These are phyloP conservation scores for Pleuronectes platessa DNA, from an alignment of 2,113 vertebrate genomes.

Conservation along the genomic window DNA sequence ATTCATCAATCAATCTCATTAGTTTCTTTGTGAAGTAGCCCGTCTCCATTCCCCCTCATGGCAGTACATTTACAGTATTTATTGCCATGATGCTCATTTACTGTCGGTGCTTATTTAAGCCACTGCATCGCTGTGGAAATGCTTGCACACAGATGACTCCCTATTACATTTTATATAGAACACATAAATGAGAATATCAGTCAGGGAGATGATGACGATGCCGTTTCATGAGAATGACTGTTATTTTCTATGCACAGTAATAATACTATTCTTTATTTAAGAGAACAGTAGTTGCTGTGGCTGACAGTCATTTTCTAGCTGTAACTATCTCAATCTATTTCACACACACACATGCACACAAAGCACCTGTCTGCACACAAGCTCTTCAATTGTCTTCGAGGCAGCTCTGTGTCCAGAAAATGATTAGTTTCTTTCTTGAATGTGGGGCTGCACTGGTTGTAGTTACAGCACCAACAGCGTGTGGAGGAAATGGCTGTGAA, in stretches of 20 bases:
- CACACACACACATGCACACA: slow-evolving; percentile 6
- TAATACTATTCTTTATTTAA: slow-evolving; percentile 31
- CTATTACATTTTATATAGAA: slow-evolving; percentile 46
- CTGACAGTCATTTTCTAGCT: slow-evolving; percentile 30
- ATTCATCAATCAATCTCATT: slow-evolving; percentile 68
- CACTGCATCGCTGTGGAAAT: slow-evolving; percentile 36
- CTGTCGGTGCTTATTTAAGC: slow-evolving; percentile 44
- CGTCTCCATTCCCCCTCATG: slow-evolving; percentile 17
- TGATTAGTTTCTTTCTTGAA: too few relatives aligned
- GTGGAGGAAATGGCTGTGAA: too few relatives aligned
- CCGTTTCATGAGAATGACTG: slow-evolving; percentile 38
- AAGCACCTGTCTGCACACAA: slow-evolving; percentile 20
- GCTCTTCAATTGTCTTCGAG: background rate
- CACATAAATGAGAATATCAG: slow-evolving; percentile 56
- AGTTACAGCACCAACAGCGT: too few relatives aligned
- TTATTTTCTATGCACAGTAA: slow-evolving; percentile 44
- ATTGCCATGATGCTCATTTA: slow-evolving; percentile 46
- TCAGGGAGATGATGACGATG: slow-evolving; percentile 36
- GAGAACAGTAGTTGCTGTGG: slow-evolving; percentile 47
- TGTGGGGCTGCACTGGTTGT: too few relatives aligned
- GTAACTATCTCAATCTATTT: slow-evolving; percentile 19
- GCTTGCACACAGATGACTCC: slow-evolving; percentile 44
- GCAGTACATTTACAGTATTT: slow-evolving; percentile 29
- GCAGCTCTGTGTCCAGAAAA: too few relatives aligned
- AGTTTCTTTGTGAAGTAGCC: slow-evolving; percentile 51